A percentile compares a stretch with the other conserved stretches of the same genome.
These are phyloP conservation scores for Vespertilio murinus DNA, from an alignment of 2,797 vertebrate species.

Conservation along the genomic window DNA sequence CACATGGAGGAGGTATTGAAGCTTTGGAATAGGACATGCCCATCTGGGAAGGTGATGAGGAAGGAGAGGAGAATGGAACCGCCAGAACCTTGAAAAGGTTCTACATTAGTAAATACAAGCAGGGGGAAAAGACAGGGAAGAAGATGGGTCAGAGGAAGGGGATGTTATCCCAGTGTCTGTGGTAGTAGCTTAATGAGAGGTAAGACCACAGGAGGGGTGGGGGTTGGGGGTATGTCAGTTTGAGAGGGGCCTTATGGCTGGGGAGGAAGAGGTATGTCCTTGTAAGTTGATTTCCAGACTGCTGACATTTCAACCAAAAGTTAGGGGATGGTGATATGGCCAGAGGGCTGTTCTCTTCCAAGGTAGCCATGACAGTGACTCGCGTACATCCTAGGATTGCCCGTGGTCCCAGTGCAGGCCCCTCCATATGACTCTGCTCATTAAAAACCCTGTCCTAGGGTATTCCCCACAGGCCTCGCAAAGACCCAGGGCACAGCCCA, in stretches of 20 bases:
- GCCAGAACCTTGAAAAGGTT: background rate
- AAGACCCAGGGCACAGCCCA: background rate
- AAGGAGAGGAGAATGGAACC: background rate
- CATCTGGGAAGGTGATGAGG: background rate
- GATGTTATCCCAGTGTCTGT: background rate
- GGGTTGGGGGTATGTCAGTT: background rate
- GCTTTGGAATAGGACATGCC: background rate
- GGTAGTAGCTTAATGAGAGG: background rate
- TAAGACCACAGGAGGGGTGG: background rate
- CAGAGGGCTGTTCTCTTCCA: background rate
- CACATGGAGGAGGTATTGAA: background rate
- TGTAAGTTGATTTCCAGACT: background rate
- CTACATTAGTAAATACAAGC: background rate
- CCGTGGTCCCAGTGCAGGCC: background rate
- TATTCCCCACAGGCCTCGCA: background rate
- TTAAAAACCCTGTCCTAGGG: background rate
- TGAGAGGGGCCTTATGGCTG: background rate
- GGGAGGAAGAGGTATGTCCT: background rate
- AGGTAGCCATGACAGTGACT: background rate
- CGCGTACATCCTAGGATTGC: background rate
- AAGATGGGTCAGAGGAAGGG: background rate
- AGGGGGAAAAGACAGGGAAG: background rate
- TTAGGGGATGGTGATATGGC: background rate
- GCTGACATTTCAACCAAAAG: background rate
- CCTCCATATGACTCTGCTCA: background rate